Evolutionary conservation across 2,888 invertebrate genomes (phyloP), one percentile per base, ranked within the genome.

Genomic region (Parasteatoda lunata): DNA sequence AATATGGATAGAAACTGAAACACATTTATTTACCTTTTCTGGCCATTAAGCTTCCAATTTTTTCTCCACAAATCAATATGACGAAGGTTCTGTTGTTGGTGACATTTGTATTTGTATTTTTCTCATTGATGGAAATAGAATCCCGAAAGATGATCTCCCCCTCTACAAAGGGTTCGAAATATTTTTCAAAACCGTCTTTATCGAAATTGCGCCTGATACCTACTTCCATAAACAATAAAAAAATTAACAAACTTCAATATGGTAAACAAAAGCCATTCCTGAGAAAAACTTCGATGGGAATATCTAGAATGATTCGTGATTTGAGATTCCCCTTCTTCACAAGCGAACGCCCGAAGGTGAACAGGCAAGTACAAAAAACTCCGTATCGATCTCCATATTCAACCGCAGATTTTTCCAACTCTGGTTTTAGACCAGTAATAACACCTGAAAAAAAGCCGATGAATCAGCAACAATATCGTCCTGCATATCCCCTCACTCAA

Each of bases 391-490:
- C 45, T 5, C 73, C 51, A 77, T 11, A 49, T 7, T 65, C 80
- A 47, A 45, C 72, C 1, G 51, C 66, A 47, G 72, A 51, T 9
- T 80, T 80, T 5, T 66, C 72, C 9, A 72, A 72, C 9, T 72
- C 80, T 6, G 73, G 66, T 66, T 48, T 80, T 1, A 65, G 76
- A 15, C 80, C 59, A 4, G 47, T 48, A 30, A 8, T 54, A 47
- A 11, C 49, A 9, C 59, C 70, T 15, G 52, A 69, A 5, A 70
- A 65, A 45, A 51, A 64, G 30, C 80, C 72, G 15, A n/a, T 73
- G 13, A 71, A 77, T n/a, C 64, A 70, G 15, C 68, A 76, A 48
- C 82, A 82, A 13, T 82, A 82, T 11, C 76, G 64, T 30, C 82
- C 82, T 7, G 82, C 76, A 3, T 82, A 70, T 64, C 59, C 76